These are phyloP conservation scores for Heliconius himera DNA, from an alignment of 1,140 invertebrate genomes.

Conservation along the genomic window DNA sequence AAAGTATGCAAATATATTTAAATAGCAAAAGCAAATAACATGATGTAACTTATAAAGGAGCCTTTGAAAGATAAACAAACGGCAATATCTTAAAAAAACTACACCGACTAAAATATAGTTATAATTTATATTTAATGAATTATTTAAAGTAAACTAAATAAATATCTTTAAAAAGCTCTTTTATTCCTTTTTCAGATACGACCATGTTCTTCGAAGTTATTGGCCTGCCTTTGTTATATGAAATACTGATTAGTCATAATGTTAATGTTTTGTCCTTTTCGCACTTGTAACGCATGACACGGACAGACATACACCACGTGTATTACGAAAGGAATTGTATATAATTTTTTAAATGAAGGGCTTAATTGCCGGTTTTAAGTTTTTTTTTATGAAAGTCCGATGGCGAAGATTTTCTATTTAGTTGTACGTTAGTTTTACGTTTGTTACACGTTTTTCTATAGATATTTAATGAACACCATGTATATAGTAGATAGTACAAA, in stretches of 20 bases:
- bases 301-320: neutral
- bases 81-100: neutral
- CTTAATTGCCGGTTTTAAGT: slow-evolving; percentile 25
- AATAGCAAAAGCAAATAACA: too few relatives aligned
- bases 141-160: neutral
- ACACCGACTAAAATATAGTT: neutral
- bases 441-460: slow-evolving; percentile 76
- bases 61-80: slow-evolving; percentile 5
- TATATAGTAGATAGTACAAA: slow-evolving; percentile 80
- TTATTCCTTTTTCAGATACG: slow-evolving; percentile 10
- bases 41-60: neutral
- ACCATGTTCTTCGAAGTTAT: slow-evolving; percentile 6
- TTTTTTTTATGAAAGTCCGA: slow-evolving; percentile 33
- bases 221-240: slow-evolving; percentile 18
- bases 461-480: slow-evolving; percentile 73
- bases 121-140: neutral
- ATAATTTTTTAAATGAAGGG: slow-evolving; percentile 15
- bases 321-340: slow-evolving; percentile 12
- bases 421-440: slow-evolving; percentile 57
- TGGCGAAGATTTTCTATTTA: slow-evolving; percentile 49
- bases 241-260: slow-evolving; percentile 28
- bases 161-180: slow-evolving; percentile 10
- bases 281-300: neutral
- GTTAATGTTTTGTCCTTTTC: neutral
- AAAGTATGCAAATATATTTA: too few relatives aligned